Evolutionary conservation across 2,113 vertebrate species (phyloP), one percentile per base, ranked within the genome.

Genomic region (Trematocara stigmaticum): DNA sequence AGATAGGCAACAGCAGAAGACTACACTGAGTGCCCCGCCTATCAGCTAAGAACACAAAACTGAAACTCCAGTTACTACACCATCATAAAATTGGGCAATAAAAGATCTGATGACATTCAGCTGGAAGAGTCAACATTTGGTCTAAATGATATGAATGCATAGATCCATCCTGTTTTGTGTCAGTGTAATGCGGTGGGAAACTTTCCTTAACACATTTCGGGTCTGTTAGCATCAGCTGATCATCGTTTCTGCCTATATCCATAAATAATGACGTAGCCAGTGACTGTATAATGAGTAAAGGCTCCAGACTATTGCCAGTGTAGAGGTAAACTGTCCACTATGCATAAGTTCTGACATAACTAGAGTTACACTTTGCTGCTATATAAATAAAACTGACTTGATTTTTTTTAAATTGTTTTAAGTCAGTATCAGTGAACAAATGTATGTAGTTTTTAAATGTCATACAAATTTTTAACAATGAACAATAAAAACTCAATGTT

Each of bases 1-100:
- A 64, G 59, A 64, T 0, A 1, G 34, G 59, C 59, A 38, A 38
- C 31, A 38, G 59, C 59, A 64, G 59, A n/a, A n/a, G 31, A n/a
- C 31, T 6, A 35, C 59, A 64, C 31, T 6, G 16, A 35, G 31
- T 2, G 6, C 6, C 10, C 34, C 0, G 0, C 10, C 31, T n/a
- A n/a, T 12, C 10, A n/a, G 59, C 59, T 38, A 64, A n/a, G 31
- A 64, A 64, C 34, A 38, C 9, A n/a, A 38, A 64, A 64, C 59
- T n/a, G 31, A n/a, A 38, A 64, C 59, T 64, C 59, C 34, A 38
- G 2, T 38, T 38, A 5, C 34, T n/a, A 64, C 34, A 1, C 18
- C 3, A 64, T 64, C 59, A 64, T 64, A 64, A 38, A 64, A 38
- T n/a, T 4, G 16, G 59, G 59, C 31, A 64, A 64, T 38, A 35